phyloP scores from a whole-genome alignment of 2,888 invertebrate genomes.

The Cerastoderma edule region DNA sequence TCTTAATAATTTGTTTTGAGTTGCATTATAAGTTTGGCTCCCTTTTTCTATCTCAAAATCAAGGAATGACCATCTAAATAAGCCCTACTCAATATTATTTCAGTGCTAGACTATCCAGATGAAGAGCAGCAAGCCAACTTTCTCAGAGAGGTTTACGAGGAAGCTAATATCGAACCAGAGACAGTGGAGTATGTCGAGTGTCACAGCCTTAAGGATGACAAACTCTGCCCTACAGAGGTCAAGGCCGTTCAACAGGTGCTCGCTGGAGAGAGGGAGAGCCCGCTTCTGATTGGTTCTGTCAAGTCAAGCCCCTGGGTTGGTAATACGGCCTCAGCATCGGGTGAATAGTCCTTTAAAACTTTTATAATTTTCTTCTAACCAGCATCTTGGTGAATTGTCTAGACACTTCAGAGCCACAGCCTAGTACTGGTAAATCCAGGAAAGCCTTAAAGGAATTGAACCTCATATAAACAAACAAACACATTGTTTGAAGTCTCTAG shows the following conservation, averaged over 20 bases:
- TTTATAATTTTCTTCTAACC: too few relatives aligned
- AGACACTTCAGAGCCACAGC: too few relatives aligned
- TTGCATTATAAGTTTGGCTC: too few relatives aligned
- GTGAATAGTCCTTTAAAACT: constrained; percentile 66
- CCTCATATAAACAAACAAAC: too few relatives aligned
- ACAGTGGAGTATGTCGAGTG: constrained; percentile 97
- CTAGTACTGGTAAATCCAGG: too few relatives aligned
- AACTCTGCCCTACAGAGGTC: constrained; percentile 95
- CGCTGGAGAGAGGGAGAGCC: constrained; percentile 83
- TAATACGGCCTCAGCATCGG: constrained; percentile 93
- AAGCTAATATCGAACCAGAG: constrained; percentile 91
- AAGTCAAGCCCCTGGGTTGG: constrained; percentile 99
- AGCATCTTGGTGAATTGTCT: too few relatives aligned
- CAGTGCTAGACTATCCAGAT: constrained; percentile 79
- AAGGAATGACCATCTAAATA: too few relatives aligned
- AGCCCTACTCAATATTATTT: too few relatives aligned
- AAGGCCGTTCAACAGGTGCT: constrained; percentile 92
- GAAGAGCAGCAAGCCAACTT: constrained; percentile 88
- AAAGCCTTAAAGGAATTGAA: too few relatives aligned
- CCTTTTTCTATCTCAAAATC: too few relatives aligned
- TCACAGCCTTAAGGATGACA: constrained; percentile 98
- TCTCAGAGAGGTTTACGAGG: constrained; percentile 91
- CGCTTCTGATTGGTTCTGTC: constrained; percentile 96
- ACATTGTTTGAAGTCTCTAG: too few relatives aligned
- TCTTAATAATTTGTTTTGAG: too few relatives aligned